Percentiles rank a stretch among this genome's conserved stretches.
Evolutionary conservation across 2,113 vertebrate species (phyloP).

Genomic region (Oophaga pumilio): DNA sequence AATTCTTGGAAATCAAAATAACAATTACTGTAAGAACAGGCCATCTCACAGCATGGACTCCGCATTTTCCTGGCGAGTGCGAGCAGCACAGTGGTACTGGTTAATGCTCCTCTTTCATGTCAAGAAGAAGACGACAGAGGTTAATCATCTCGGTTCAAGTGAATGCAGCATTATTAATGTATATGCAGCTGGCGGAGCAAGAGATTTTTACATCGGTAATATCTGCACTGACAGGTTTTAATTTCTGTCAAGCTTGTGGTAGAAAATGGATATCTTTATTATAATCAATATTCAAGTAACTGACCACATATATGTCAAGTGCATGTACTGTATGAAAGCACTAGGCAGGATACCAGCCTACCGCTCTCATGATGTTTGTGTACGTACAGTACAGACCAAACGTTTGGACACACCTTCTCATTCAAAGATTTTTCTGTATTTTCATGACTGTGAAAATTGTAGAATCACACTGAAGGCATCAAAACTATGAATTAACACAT

Average conservation of each 20-base stretch:
- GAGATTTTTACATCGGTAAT: neutral
- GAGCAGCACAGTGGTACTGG: neutral
- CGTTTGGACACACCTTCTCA: too few relatives aligned
- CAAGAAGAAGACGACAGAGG: conserved; percentile 8
- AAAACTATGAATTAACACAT: too few relatives aligned
- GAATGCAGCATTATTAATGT: conserved; percentile 13
- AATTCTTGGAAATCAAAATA: conserved; percentile 51
- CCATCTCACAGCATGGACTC: conserved; percentile 32
- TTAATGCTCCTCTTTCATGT: conserved; percentile 3
- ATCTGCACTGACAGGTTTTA: neutral
- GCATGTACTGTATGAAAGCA: neutral
- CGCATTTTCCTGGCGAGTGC: conserved; percentile 8
- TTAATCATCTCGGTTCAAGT: conserved; percentile 17
- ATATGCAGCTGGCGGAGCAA: neutral
- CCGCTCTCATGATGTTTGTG: neutral
- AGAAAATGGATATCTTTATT: neutral
- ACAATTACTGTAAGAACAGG: conserved; percentile 43
- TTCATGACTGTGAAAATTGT: too few relatives aligned
- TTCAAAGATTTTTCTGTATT: too few relatives aligned
- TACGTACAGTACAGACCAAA: too few relatives aligned
- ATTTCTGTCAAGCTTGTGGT: neutral
- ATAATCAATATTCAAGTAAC: neutral
- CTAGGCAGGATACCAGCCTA: neutral
- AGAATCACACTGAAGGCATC: too few relatives aligned
- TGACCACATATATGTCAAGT: neutral